These are phyloP conservation scores for Brenthis ino DNA, from an alignment of 2,888 invertebrate genomes.

Conservation along the genomic window DNA sequence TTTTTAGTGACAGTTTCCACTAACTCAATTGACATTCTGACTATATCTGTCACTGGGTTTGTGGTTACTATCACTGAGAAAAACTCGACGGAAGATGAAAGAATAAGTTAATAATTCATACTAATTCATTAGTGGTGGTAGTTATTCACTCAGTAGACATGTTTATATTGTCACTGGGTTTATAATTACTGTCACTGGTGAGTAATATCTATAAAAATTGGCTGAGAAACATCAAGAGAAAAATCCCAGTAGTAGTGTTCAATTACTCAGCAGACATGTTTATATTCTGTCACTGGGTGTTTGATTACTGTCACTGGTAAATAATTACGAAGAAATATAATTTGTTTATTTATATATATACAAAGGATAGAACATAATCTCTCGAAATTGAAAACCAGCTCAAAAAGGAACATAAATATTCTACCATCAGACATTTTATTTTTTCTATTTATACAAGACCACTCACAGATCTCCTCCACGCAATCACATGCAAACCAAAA, in stretches of 20 bases:
- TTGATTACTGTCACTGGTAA: conserved; percentile 34
- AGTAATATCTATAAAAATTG: background rate
- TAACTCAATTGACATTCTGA: conserved; percentile 36
- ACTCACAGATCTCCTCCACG: too few species aligned
- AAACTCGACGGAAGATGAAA: background rate
- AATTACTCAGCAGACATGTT: conserved; percentile 39
- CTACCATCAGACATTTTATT: too few species aligned
- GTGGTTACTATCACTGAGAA: conserved; percentile 36
- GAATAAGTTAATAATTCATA: background rate
- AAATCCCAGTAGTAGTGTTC: conserved; percentile 23
- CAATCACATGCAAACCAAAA: too few species aligned
- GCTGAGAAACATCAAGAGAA: background rate
- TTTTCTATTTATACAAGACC: too few species aligned
- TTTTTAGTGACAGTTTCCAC: conserved; percentile 17
- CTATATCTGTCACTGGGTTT: conserved; percentile 40
- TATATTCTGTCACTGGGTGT: conserved; percentile 37
- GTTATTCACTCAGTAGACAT: conserved; percentile 40
- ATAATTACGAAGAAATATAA: too few species aligned
- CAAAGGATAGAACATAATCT: too few species aligned
- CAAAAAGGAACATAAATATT: too few species aligned
- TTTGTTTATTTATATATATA: too few species aligned
- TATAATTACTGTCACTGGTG: conserved; percentile 35
- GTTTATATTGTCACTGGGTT: conserved; percentile 38
- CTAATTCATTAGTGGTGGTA: background rate
- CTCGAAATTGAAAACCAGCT: too few species aligned